Evolutionary conservation across 2,888 invertebrate species (phyloP), one percentile per base, ranked within the genome.

Genomic region (Papilio protenor): DNA sequence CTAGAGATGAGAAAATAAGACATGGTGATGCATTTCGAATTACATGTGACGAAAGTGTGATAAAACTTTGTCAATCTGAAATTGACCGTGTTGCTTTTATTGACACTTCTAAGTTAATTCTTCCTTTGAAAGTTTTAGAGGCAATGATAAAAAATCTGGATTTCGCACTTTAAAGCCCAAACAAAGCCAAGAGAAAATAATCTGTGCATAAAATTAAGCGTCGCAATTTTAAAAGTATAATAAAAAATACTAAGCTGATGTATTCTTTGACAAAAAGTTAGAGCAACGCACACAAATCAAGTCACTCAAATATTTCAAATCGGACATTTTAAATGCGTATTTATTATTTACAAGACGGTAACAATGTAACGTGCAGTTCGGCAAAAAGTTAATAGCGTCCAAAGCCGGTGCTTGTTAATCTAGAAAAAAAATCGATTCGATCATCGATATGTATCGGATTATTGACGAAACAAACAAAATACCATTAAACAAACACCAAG

Each of bases 401-500:
- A 57, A 59, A n/a, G 74, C 70, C 21, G 23, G 49, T 45, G 69
- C 73, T 74, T 70, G 61, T 74, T 77, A 77, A 77, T 70, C 59
- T n/a, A 11, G 10, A 66, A 59, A 70, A 74, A 77, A 77, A 45
- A 74, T 55, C 23, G 55, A 76, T 55, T 47, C 73, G 18, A 76
- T 59, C 59, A 49, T 75, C 72, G 73, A 75, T 77, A 74, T 52
- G 59, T 70, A 77, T 69, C 77, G 70, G 61, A 78, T 80, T 79
- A 79, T 75, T 70, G 59, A 52, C 27, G 73, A 79, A 77, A 78
- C 75, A 75, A 74, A 79, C 55, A 69, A 70, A 78, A 75, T 77
- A 59, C 72, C 69, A 75, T 78, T 81, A 82, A 85, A 81, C 81
- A 81, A 84, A 82, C 75, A 81, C 81, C 80, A 78, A 82, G 81